A percentile compares a stretch with the other conserved stretches of the same genome.
Conservation (phyloP, 2,113 vertebrate species). For the Callipepla californica region DNA sequence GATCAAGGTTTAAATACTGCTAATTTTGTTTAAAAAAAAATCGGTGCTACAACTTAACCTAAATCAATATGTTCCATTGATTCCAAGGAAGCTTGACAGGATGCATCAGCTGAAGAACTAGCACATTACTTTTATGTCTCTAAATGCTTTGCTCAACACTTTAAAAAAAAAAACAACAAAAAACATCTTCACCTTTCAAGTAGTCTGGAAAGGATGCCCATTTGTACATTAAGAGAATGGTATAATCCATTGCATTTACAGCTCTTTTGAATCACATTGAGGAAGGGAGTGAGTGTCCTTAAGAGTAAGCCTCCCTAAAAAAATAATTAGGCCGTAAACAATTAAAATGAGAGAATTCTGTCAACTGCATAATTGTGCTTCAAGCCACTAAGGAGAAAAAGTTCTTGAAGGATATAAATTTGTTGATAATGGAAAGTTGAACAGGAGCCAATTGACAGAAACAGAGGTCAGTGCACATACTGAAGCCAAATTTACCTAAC, state of each 20-base stretch:
- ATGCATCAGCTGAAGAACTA: slow-evolving; percentile 30
- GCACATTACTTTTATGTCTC: slow-evolving; percentile 51
- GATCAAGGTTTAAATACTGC: slow-evolving; percentile 11
- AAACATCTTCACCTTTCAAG: background rate
- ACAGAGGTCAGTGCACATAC: slow-evolving; percentile 77
- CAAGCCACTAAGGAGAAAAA: slow-evolving; percentile 48
- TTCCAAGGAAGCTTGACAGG: slow-evolving; percentile 45
- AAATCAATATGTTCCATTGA: slow-evolving; percentile 47
- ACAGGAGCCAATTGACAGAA: slow-evolving; percentile 79
- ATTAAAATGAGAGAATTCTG: slow-evolving; percentile 34
- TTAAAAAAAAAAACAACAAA: background rate
- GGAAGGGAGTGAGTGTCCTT: slow-evolving; percentile 26
- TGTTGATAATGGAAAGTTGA: slow-evolving; percentile 86
- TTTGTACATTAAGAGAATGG: slow-evolving; percentile 35
- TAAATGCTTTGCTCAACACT: slow-evolving; percentile 34
- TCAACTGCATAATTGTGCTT: slow-evolving; percentile 62
- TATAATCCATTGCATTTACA: slow-evolving; percentile 46
- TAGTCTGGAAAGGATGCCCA: slow-evolving; percentile 16
- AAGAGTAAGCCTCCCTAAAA: slow-evolving; percentile 13
- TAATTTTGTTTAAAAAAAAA: slow-evolving; percentile 16
- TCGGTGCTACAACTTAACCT: slow-evolving; percentile 22
- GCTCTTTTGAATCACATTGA: slow-evolving; percentile 20
- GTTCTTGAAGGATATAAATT: slow-evolving; percentile 75
- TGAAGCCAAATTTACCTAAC: slow-evolving; percentile 82
- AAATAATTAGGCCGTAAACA: slow-evolving; percentile 56